Evolutionary conservation across 2,797 vertebrate genomes (phyloP), one percentile per base, ranked within the genome.

Genomic region (Trichosurus vulpecula): DNA sequence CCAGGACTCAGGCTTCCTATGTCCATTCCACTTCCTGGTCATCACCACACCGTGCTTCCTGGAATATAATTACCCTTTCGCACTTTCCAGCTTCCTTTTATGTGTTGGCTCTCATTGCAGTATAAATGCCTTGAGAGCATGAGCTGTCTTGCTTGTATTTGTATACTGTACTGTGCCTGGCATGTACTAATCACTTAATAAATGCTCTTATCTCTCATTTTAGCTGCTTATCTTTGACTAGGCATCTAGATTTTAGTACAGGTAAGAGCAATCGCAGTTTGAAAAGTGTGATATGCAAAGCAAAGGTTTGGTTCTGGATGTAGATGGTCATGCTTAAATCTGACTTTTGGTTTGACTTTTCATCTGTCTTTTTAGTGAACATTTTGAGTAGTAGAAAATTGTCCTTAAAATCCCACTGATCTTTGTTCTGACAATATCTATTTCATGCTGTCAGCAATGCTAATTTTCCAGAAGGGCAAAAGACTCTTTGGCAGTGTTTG

Each of bases 331-430:
- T 92, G 41, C 35, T 95, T 74, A 52, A 61, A 51, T 25, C 14
- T 54, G 53, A 54, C 53, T 54, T 54, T 54, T 56, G 31, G 35
- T 22, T 91, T 91, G 61, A 89, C 52, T 90, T 95, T 58, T 87
- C 51, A 61, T 57, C 30, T 58, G 51, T 52, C 47, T 91, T 90
- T 89, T 87, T 89, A 87, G 56, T 41, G 10, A 91, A 54, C 14
- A 47, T 47, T 35, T 93, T 91, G 41, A 47, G 19, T 35, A 90
- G 29, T 14, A 90, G 52, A 91, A 93, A 96, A 92, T 92, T n/a
- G 54, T 92, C 92, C 94, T 92, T 10, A 92, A 95, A 93, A 90
- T 90, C 56, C 93, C 25, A 4, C 87, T 94, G 87, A 91, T 93
- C 53, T 92, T 91, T 92, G 56, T 52, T 95, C 19, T 94, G 27